These are phyloP conservation scores for Drymonia ruficornis DNA, from an alignment of 2,888 invertebrate genomes.

Conservation along the genomic window DNA sequence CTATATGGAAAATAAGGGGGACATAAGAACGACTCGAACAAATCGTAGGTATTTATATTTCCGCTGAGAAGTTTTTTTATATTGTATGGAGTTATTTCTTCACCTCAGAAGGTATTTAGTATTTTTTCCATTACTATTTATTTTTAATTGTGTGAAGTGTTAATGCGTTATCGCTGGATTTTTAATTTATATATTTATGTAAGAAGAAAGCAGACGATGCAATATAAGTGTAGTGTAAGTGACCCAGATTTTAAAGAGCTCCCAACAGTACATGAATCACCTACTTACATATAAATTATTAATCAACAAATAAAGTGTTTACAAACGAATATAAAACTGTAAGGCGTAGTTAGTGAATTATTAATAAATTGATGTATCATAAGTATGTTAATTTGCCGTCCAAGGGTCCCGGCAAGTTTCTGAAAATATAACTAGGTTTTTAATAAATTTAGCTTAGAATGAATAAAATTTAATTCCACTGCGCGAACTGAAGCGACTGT, in stretches of 20 bases:
- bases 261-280: not conserved
- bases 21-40: not conserved
- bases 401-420: too few species aligned
- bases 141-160: too few species aligned
- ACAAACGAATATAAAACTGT: not conserved
- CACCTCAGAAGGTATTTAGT: not conserved
- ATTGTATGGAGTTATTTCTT: not conserved
- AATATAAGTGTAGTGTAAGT: too few species aligned
- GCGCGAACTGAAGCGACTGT: too few species aligned
- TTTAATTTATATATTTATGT: not conserved
- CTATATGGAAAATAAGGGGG: not conserved
- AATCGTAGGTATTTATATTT: not conserved
- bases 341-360: too few species aligned
- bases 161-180: too few species aligned
- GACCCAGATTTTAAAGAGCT: not conserved
- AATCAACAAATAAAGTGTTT: not conserved
- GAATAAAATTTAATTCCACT: too few species aligned
- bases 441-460: too few species aligned
- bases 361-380: too few species aligned
- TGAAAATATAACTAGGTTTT: too few species aligned
- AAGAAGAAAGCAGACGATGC: not conserved
- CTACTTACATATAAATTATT: not conserved
- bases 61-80: not conserved
- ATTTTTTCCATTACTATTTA: not conserved
- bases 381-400: too few species aligned